These are phyloP conservation scores for Salvator merianae DNA, from an alignment of 2,113 vertebrate genomes.

Conservation along the genomic window DNA sequence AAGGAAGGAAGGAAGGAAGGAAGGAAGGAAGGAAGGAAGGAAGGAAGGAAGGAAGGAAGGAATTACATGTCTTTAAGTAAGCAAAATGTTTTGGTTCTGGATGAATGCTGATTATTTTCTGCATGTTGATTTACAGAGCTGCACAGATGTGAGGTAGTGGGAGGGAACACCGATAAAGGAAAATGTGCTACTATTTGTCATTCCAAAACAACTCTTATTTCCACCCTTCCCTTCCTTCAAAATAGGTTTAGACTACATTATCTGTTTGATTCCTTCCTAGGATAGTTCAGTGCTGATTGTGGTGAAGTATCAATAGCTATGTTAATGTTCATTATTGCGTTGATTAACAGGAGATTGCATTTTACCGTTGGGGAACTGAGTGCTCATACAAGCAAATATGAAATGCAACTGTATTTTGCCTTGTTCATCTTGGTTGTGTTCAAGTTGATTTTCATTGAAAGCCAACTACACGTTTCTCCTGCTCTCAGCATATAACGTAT, in stretches of 20 bases:
- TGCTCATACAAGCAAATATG: slow-evolving; percentile 18
- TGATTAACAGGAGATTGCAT: slow-evolving; percentile 47
- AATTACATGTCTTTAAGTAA: not conserved
- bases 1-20: not conserved
- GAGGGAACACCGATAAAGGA: slow-evolving; percentile 50
- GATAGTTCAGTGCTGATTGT: slow-evolving; percentile 44
- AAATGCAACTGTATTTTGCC: rapidly evolving
- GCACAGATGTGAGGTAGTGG: slow-evolving; percentile 4
- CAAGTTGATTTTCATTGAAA: slow-evolving; percentile 12
- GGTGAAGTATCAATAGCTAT: slow-evolving; percentile 62
- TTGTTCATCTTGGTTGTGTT: not conserved
- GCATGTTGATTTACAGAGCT: slow-evolving; percentile 59
- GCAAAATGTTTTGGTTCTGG: slow-evolving; percentile 12
- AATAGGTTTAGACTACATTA: slow-evolving; percentile 53
- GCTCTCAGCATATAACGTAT: not conserved
- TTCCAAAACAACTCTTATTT: slow-evolving; percentile 66
- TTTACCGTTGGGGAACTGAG: not conserved
- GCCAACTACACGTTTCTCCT: not conserved
- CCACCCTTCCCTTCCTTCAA: slow-evolving; percentile 15
- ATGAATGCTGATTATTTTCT: slow-evolving; percentile 68
- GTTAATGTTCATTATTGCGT: slow-evolving; percentile 52
- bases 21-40: too few species aligned
- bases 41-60: not conserved
- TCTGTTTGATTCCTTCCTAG: slow-evolving; percentile 51
- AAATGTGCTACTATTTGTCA: slow-evolving; percentile 64